Evolutionary conservation across 2,113 vertebrate genomes (phyloP).

Genomic region (Pelusios castaneus): DNA sequence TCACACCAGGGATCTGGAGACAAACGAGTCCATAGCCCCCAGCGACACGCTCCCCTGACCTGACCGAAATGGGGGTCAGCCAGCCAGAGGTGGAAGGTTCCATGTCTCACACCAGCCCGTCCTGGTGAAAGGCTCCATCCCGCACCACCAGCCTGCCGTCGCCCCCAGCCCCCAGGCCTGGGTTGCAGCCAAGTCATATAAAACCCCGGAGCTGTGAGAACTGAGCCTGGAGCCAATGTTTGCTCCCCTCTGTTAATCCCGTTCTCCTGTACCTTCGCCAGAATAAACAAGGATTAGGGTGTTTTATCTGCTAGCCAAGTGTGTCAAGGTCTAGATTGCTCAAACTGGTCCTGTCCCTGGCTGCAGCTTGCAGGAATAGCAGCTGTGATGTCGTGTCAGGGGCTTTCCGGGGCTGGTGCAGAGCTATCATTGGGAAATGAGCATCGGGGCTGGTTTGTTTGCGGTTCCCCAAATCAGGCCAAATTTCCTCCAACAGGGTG

Average conservation of each 20-base stretch:
- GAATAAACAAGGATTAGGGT: background rate
- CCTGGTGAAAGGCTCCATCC: background rate
- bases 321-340: background rate
- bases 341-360: background rate
- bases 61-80: background rate
- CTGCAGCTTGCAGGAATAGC: background rate
- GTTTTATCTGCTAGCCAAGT: background rate
- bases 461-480: background rate
- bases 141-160: no score
- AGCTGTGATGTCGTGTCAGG: background rate
- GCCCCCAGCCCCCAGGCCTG: background rate
- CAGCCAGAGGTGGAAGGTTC: no score
- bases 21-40: background rate
- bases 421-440: background rate
- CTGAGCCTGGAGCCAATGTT: background rate
- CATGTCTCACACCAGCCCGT: background rate
- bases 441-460: background rate
- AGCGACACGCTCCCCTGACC: background rate
- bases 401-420: slow-evolving; percentile 10
- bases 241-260: background rate
- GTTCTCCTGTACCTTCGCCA: background rate
- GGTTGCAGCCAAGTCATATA: background rate
- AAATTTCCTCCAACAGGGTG: slow-evolving; percentile 51
- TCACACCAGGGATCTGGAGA: background rate
- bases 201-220: background rate